Evolutionary conservation across 2,797 vertebrate genomes (phyloP).

Genomic region (Poeciliopsis presidionis): DNA sequence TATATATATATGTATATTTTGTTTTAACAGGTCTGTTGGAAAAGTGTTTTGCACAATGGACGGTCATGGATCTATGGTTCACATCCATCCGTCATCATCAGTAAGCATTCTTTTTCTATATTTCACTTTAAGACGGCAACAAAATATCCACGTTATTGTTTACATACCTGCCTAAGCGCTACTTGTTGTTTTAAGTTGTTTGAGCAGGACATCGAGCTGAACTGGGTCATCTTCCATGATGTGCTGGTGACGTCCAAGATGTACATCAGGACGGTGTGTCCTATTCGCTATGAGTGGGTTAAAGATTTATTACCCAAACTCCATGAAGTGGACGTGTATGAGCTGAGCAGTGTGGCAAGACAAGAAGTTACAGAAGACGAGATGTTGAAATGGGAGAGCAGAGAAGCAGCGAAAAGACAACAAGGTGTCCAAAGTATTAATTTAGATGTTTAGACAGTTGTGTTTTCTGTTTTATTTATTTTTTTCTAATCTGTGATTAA

Average conservation of each 20-base stretch:
- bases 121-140: background rate
- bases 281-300: slow-evolving; percentile 95
- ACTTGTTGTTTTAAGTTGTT: slow-evolving; percentile 80
- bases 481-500: background rate
- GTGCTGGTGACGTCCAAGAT: slow-evolving; percentile 93
- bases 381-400: slow-evolving; percentile 86
- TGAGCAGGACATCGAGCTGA: slow-evolving; percentile 88
- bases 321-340: slow-evolving; percentile 91
- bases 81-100: slow-evolving; percentile 94
- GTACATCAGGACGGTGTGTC: slow-evolving; percentile 92
- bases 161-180: background rate
- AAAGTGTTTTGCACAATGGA: slow-evolving; percentile 98
- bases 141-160: background rate
- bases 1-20: background rate
- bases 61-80: slow-evolving; percentile 93
- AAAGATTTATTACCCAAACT: slow-evolving; percentile 92
- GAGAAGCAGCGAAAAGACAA: slow-evolving; percentile 84
- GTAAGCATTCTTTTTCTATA: slow-evolving; percentile 76
- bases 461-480: background rate
- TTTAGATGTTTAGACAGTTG: background rate
- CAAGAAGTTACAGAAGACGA: slow-evolving; percentile 93
- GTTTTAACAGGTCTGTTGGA: slow-evolving; percentile 87
- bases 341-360: slow-evolving; percentile 93
- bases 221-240: slow-evolving; percentile 98
- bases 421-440: slow-evolving; percentile 73